Percentiles rank a stretch among this genome's conserved stretches.
Conservation (phyloP, 1,140 invertebrate species). For the Ptiloglossa arizonensis region DNA sequence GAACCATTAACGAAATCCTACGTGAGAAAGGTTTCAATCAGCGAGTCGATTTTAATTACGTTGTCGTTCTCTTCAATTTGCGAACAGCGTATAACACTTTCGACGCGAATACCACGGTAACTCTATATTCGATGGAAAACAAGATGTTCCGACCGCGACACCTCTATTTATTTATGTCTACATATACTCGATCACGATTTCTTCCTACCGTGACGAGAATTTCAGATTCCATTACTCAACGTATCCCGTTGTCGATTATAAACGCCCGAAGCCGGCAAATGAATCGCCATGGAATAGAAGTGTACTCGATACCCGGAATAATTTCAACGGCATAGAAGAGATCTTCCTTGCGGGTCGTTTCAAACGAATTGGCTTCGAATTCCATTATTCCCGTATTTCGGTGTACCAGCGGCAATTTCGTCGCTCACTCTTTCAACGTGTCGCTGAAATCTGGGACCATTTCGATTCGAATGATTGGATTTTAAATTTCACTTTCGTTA, state of each 20-base stretch:
- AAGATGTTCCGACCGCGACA: neutral
- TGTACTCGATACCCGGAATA: neutral
- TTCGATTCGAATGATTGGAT: slow-evolving; percentile 5
- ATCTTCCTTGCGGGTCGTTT: neutral
- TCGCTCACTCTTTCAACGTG: neutral
- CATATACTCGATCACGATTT: neutral
- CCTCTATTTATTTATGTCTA: neutral
- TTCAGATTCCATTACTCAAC: neutral
- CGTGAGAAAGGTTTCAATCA: slow-evolving; percentile 49
- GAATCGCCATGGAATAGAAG: neutral
- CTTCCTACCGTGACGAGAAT: neutral
- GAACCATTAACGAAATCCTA: slow-evolving; percentile 51
- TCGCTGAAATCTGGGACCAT: neutral
- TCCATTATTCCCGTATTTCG: slow-evolving; percentile 24
- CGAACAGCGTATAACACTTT: slow-evolving; percentile 8
- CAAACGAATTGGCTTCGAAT: slow-evolving; percentile 22
- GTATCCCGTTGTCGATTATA: neutral
- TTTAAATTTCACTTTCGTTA: slow-evolving; percentile 16
- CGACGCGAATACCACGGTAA: neutral
- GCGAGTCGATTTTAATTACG: slow-evolving; percentile 47
- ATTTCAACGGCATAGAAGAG: neutral
- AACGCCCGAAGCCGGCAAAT: neutral
- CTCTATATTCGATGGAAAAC: neutral
- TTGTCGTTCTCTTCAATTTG: slow-evolving; percentile 47
- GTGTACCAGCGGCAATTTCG: slow-evolving; percentile 14